These are phyloP conservation scores for Cyclophora punctaria DNA, from an alignment of 2,888 invertebrate species.

Conservation along the genomic window DNA sequence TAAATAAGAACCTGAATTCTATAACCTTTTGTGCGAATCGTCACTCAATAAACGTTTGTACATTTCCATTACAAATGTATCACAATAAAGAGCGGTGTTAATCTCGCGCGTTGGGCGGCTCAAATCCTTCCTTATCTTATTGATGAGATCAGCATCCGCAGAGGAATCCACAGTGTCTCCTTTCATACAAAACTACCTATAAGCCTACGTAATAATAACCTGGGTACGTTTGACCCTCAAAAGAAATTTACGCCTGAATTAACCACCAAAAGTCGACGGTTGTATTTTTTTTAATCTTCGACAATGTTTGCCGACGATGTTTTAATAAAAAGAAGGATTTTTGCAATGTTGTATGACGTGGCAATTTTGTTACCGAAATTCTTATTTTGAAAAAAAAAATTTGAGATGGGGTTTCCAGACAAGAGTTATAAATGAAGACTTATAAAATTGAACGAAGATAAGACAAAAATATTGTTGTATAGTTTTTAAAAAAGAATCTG, in stretches of 20 bases:
- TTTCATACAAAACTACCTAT: constrained; percentile 19
- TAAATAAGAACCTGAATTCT: no score
- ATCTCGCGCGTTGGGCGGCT: constrained; percentile 16
- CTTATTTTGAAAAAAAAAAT: no score
- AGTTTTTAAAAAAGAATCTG: no score
- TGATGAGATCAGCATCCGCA: constrained; percentile 18
- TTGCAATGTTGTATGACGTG: constrained; percentile 9
- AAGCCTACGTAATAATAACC: constrained; percentile 18
- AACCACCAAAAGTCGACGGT: constrained; percentile 12
- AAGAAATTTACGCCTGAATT: constrained; percentile 25
- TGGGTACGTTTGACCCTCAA: constrained; percentile 17
- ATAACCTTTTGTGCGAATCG: no score
- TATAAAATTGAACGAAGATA: no score
- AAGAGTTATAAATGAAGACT: no score
- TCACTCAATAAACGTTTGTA: background rate
- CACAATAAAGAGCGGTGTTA: constrained; percentile 13
- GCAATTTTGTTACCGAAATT: constrained; percentile 4
- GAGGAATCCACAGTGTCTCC: constrained; percentile 8
- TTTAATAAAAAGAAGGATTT: constrained; percentile 14
- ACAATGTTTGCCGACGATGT: constrained; percentile 11
- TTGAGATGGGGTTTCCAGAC: no score
- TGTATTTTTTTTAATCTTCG: constrained; percentile 8
- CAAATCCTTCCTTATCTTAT: constrained; percentile 25
- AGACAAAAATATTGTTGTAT: no score
- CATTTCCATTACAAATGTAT: constrained; percentile 14